Base-by-base conservation (phyloP, 2,797 vertebrate genomes). In the Poecilia gillii region DNA sequence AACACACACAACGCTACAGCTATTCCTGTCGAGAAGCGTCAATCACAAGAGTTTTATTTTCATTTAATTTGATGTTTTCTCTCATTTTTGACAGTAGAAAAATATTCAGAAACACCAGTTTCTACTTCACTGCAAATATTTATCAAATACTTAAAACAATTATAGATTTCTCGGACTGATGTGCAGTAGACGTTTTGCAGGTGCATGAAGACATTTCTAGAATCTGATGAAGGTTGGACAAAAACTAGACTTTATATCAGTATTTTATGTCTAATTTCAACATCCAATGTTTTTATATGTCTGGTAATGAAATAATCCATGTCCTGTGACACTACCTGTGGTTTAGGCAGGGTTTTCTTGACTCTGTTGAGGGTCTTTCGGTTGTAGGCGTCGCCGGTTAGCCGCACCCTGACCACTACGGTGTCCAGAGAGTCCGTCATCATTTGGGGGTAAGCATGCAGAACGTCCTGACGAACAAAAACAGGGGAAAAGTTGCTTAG, bases 311-410 rank as follows among this genome's bases (percentile, higher is more conserved):
- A n/a, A 55, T 55, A 11, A 55, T 57, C 11, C 9, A 1, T 20
- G 9, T 68, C 39, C 51, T 36, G 51, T 6, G 49, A 20, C 41
- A 80, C 4, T 78, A 97, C 97, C 97, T 98, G 97, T 92, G 97
- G 96, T 92, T 97, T 97, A 86, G 97, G 96, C 84, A 97, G 95
- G 83, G 93, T 96, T 95, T 97, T 97, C 93, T 97, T 98, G 85
- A 98, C 96, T 88, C 97, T 96, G 94, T 97, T 98, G 87, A 98
- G 96, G 3, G 97, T 98, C 93, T 98, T 98, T 55, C 97, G 97
- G 91, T 98, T 98, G 92, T 98, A 98, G 81, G 96, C 97, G 16
- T 98, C 97, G 25, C 97, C 97, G 0, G 96, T 95, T 0, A 97
- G 95, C 81, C 96, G 96, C 82, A 98, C 95, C 89, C 95, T 96